Conservation (phyloP, 2,113 vertebrate species). For the Ondatra zibethicus region DNA sequence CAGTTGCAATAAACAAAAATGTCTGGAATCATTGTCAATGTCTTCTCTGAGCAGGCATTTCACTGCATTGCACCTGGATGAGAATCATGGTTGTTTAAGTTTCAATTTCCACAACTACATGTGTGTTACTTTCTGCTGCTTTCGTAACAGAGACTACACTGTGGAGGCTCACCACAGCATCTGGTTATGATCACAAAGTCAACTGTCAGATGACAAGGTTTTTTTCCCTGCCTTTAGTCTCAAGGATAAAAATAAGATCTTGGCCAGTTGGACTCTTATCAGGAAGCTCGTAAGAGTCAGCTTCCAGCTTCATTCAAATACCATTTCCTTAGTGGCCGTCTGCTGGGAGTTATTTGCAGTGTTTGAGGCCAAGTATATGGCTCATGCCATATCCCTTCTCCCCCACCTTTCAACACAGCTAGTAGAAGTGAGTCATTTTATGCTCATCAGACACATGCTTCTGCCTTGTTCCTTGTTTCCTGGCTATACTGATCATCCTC, state of each 20-base stretch:
- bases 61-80: background rate
- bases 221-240: background rate
- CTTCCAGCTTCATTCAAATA: constrained; percentile 20
- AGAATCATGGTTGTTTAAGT: background rate
- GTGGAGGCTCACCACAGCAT: background rate
- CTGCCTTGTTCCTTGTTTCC: background rate
- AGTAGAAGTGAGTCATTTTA: background rate
- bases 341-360: background rate
- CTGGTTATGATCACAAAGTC: background rate
- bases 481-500: background rate
- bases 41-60: background rate
- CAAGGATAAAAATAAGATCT: background rate
- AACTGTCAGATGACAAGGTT: background rate
- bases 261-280: background rate
- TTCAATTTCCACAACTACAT: background rate
- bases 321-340: background rate
- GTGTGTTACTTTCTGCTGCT: background rate
- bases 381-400: background rate
- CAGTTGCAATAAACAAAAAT: background rate
- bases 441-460: background rate
- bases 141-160: background rate
- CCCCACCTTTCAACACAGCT: background rate
- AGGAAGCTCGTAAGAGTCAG: background rate
- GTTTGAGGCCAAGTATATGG: background rate
- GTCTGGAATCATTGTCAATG: background rate